A percentile compares a stretch with the other conserved stretches of the same genome.
phyloP scores from a whole-genome alignment of 2,797 vertebrate genomes.

The Enteromius mattozi region DNA sequence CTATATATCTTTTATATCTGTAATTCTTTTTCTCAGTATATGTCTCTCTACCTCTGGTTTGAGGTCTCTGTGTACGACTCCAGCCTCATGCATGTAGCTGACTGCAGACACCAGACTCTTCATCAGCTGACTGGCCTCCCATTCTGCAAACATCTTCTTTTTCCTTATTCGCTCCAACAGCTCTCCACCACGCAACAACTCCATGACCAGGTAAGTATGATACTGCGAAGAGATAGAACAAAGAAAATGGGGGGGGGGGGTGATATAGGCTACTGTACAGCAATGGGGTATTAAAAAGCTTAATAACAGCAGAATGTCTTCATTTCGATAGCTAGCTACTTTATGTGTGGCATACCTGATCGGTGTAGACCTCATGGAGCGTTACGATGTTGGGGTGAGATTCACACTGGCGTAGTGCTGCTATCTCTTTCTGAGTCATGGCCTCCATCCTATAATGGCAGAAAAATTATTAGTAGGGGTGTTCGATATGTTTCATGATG shows the following conservation, averaged over 20 bases:
- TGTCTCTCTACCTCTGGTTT: constrained; percentile 86
- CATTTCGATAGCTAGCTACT: background rate
- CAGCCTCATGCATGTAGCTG: constrained; percentile 92
- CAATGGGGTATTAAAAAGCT: background rate
- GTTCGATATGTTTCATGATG: background rate
- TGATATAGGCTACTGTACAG: background rate
- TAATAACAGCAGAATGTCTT: background rate
- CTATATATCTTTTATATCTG: background rate
- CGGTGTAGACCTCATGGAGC: constrained; percentile 87
- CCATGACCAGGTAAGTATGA: constrained; percentile 92
- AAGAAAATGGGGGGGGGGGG: background rate
- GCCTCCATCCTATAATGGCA: constrained; percentile 83
- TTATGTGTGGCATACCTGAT: constrained; percentile 82
- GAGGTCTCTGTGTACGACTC: constrained; percentile 91
- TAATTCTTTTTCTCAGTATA: background rate
- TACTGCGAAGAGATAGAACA: constrained; percentile 72
- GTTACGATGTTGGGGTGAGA: constrained; percentile 89
- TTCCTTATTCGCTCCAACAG: constrained; percentile 88
- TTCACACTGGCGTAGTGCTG: constrained; percentile 87
- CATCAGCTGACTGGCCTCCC: constrained; percentile 90
- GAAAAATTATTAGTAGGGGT: background rate
- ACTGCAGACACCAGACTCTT: constrained; percentile 89
- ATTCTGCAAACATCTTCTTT: constrained; percentile 91
- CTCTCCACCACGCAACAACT: constrained; percentile 88
- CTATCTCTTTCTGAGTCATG: constrained; percentile 89